Evolutionary conservation across 2,113 vertebrate species (phyloP).

Genomic region (Crotophaga sulcirostris): DNA sequence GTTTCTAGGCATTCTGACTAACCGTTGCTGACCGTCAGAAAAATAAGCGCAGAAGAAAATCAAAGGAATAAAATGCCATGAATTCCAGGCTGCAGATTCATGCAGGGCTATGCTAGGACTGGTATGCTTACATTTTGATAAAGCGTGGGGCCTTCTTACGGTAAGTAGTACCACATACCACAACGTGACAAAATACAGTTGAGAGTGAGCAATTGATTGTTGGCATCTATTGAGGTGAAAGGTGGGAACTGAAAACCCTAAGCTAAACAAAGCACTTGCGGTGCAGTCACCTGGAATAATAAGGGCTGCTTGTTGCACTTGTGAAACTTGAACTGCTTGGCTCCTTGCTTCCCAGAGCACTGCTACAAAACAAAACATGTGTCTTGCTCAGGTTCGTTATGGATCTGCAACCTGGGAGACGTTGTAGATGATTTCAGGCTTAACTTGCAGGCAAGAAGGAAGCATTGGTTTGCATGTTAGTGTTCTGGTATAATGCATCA

Average conservation of each 20-base stretch:
- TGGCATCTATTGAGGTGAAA: constrained; percentile 23
- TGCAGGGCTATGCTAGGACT: neutral
- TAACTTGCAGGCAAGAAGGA: neutral
- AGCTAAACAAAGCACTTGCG: constrained; percentile 21
- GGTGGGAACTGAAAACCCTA: constrained; percentile 26
- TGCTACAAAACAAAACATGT: neutral
- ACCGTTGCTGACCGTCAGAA: neutral
- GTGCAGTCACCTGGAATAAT: constrained; percentile 53
- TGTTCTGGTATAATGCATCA: neutral
- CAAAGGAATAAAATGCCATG: constrained; percentile 21
- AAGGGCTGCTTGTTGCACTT: neutral
- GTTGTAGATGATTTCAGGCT: neutral
- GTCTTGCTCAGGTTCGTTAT: neutral
- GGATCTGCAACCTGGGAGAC: neutral
- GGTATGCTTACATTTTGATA: constrained; percentile 35
- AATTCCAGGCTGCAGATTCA: constrained; percentile 48
- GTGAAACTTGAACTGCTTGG: neutral
- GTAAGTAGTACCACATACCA: neutral
- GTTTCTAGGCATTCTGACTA: neutral
- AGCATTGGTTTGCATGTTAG: neutral
- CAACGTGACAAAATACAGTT: neutral
- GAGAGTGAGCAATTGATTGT: neutral
- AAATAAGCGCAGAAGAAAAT: neutral
- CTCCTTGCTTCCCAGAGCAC: neutral
- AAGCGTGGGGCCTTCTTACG: neutral